phyloP scores from a whole-genome alignment of 2,113 vertebrate species.

The Leptobrachium leishanense region DNA sequence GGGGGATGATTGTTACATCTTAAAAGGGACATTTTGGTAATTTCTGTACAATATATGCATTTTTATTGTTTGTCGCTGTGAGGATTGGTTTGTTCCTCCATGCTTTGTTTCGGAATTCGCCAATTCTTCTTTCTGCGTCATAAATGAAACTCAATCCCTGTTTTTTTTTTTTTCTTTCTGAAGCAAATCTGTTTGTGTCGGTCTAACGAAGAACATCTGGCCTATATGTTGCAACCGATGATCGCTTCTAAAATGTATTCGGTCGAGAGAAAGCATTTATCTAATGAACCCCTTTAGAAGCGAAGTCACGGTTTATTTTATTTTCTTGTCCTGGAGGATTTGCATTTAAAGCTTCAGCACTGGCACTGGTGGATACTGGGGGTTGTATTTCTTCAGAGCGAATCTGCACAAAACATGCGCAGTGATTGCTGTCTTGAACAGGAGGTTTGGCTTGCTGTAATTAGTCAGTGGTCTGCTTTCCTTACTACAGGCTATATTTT shows the following conservation, averaged over 20 bases:
- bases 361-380: neutral
- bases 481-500: slow-evolving; percentile 32
- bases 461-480: slow-evolving; percentile 22
- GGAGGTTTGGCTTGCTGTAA: neutral
- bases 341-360: slow-evolving; percentile 26
- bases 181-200: no score
- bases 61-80: no score
- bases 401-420: neutral
- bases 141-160: neutral
- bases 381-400: neutral
- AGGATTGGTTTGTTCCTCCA: no score
- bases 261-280: neutral
- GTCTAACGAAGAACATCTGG: no score
- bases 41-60: no score
- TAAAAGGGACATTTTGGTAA: no score
- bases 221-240: no score
- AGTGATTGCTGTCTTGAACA: slow-evolving; percentile 18
- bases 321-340: slow-evolving; percentile 23
- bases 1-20: no score
- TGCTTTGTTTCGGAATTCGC: no score
- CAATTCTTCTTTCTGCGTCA: no score
- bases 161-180: neutral
- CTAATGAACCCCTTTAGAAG: neutral
- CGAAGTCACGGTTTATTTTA: neutral
- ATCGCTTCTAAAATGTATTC: neutral